phyloP scores from a whole-genome alignment of 2,888 invertebrate genomes.

The Eupithecia pulchellata region DNA sequence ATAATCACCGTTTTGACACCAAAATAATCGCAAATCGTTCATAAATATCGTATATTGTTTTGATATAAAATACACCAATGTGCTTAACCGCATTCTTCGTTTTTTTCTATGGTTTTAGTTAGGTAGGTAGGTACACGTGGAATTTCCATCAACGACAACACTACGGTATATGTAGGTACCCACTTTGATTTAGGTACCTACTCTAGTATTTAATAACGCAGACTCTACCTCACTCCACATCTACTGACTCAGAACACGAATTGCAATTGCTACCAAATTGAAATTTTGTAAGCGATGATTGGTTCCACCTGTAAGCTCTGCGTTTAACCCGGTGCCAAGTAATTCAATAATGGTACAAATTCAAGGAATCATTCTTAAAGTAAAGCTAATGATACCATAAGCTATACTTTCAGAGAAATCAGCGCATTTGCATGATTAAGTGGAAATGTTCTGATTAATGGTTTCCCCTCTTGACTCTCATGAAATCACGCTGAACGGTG shows the following conservation, averaged over 20 bases:
- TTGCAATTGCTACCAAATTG: slow-evolving; percentile 32
- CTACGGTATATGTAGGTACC: no score
- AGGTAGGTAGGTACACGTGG: not conserved
- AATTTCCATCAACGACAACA: no score
- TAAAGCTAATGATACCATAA: slow-evolving; percentile 55
- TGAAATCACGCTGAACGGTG: slow-evolving; percentile 71
- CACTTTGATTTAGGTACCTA: no score
- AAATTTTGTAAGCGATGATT: slow-evolving; percentile 32
- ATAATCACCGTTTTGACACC: not conserved
- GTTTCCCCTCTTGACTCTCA: slow-evolving; percentile 71
- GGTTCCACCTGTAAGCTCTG: slow-evolving; percentile 31
- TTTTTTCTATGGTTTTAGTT: not conserved
- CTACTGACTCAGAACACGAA: slow-evolving; percentile 17
- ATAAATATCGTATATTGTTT: not conserved
- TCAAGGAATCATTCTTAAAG: slow-evolving; percentile 57
- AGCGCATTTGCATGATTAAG: slow-evolving; percentile 71
- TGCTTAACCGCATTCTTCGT: slow-evolving; percentile 6
- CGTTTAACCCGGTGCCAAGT: slow-evolving; percentile 31
- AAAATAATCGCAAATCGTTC: not conserved
- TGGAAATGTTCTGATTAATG: slow-evolving; percentile 80
- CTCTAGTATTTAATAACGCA: not conserved
- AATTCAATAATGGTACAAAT: slow-evolving; percentile 42
- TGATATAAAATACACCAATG: slow-evolving; percentile 33
- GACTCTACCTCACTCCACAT: not conserved
- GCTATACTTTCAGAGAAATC: slow-evolving; percentile 54